Evolutionary conservation across 2,888 invertebrate genomes (phyloP), one percentile per base, ranked within the genome.

Genomic region (Latheticus oryzae): DNA sequence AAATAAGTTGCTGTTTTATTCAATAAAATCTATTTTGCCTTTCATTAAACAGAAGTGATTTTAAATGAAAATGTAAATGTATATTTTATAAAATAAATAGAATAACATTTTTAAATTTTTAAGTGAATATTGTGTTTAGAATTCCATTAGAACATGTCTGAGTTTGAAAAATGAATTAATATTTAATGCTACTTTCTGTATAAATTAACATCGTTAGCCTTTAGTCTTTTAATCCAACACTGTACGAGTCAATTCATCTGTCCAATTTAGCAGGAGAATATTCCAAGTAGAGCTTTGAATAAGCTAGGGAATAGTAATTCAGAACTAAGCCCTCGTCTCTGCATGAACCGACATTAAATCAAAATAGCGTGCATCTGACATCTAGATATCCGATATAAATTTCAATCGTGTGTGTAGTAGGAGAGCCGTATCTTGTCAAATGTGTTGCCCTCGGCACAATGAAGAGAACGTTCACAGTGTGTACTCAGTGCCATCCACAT

Each of bases 281-380:
- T 50, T 50, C 50, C 21, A 19, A 47, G 37, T 38, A 51, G 40
- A 38, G 38, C 16, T 11, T 48, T 11, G 26, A 37, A 35, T 37
- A 37, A 51, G 51, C 51, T 12, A 21, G 45, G 33, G 48, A 48
- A 23, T 26, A 12, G 52, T 42, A 52, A 52, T 52, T 52, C 52
- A 32, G 52, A 17, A 52, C 24, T 52, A 42, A 52, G 42, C 52
- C 52, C 42, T 30, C 42, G 28, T 38, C 50, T 50, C 38, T 28
- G 26, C 42, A 30, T 40, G 42, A 42, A 32, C 23, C 42, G 52
- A 26, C 40, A 33, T 52, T 52, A 52, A 52, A 52, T 52, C 52
- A 52, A 52, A 52, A 52, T 42, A 35, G 52, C 42, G 51, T 52
- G 52, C 52, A 52, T 52, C 40, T 52, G 52, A 52, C 52, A 52